Percentiles rank a stretch among this genome's conserved stretches.
These are phyloP conservation scores for Zaprionus davidi DNA, from an alignment of 1,140 invertebrate genomes.

Conservation along the genomic window DNA sequence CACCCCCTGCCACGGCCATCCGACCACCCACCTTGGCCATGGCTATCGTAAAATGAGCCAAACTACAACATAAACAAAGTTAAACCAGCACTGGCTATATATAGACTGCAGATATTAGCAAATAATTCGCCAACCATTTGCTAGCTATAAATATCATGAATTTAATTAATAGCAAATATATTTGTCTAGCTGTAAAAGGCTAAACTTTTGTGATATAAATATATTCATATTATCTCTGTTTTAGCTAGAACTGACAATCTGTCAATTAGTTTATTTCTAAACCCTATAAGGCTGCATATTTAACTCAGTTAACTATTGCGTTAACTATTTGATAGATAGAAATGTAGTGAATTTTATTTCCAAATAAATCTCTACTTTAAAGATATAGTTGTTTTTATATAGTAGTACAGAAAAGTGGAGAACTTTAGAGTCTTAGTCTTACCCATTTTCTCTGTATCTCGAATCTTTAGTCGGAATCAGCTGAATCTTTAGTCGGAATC, in stretches of 20 bases:
- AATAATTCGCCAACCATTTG: not conserved
- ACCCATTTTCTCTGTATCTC: not conserved
- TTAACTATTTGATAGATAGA: too few relatives aligned
- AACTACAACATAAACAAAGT: constrained; percentile 3
- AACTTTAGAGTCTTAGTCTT: not conserved
- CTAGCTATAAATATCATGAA: not conserved
- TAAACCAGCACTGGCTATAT: not conserved
- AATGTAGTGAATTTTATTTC: too few relatives aligned
- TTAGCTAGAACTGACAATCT: too few relatives aligned
- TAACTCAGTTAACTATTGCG: too few relatives aligned
- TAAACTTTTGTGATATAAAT: too few relatives aligned
- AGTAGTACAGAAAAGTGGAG: not conserved
- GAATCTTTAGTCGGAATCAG: too few relatives aligned
- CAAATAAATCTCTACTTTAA: too few relatives aligned
- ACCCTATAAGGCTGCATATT: too few relatives aligned
- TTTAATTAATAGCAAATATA: not conserved
- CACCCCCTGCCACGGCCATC: not conserved
- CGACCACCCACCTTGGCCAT: not conserved
- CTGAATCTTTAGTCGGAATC: too few relatives aligned
- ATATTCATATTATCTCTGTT: too few relatives aligned
- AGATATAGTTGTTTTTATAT: not conserved
- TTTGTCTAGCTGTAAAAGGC: not conserved
- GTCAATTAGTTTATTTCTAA: too few relatives aligned
- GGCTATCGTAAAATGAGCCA: not conserved
- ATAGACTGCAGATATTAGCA: not conserved